Evolutionary conservation across 2,888 invertebrate species (phyloP).

Genomic region (Cecidostiba fungosa): DNA sequence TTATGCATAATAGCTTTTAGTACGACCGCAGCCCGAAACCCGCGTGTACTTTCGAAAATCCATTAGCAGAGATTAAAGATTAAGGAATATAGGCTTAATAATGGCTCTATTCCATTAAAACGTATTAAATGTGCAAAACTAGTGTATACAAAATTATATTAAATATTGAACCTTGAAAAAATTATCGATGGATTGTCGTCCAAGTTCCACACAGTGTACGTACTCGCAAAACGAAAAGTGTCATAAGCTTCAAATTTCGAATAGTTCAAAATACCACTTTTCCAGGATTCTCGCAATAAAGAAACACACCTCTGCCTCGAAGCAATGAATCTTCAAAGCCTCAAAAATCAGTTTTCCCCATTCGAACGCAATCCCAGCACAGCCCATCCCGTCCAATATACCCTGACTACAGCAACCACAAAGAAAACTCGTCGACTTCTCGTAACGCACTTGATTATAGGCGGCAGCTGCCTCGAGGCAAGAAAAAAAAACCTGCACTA

Average conservation of each 20-base stretch:
- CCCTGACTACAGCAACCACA: neutral
- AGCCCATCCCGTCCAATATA: neutral
- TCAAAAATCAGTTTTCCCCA: neutral
- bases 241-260: no score
- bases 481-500: neutral
- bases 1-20: constrained; percentile 33
- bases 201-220: no score
- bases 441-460: constrained; percentile 25
- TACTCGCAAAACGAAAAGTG: no score
- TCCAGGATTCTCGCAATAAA: no score
- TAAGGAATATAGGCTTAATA: constrained; percentile 26
- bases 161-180: no score
- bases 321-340: neutral
- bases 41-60: constrained; percentile 30
- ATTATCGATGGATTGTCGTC: no score
- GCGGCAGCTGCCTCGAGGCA: constrained; percentile 4
- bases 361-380: no score
- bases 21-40: constrained; percentile 6
- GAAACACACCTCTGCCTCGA: neutral
- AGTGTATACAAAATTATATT: no score
- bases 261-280: no score
- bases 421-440: constrained; percentile 12
- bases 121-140: no score
- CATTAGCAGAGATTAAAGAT: constrained; percentile 47
- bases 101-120: no score